Evolutionary conservation across 1,140 invertebrate genomes (phyloP).

Genomic region (Protaetia brevitarsis): DNA sequence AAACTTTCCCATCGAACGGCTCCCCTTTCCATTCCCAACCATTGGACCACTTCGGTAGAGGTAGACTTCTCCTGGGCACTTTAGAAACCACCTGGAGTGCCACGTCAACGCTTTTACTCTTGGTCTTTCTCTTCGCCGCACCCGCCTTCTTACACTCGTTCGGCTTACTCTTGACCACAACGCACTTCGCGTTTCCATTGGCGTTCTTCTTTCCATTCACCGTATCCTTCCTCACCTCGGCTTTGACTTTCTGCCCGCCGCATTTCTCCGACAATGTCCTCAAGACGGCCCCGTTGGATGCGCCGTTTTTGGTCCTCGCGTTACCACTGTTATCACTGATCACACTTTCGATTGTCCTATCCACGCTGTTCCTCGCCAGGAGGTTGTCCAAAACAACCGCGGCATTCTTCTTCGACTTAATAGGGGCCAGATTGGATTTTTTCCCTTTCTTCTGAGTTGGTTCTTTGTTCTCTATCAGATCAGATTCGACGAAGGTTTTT

Average conservation of each 20-base stretch:
- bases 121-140: conserved; percentile 29
- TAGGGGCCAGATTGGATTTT: conserved; percentile 36
- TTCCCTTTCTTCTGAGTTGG: conserved; percentile 30
- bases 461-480: conserved; percentile 41
- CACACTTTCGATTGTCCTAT: conserved; percentile 50
- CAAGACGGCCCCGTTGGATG: not conserved
- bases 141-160: conserved; percentile 25
- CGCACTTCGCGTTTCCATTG: conserved; percentile 29
- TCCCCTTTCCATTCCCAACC: conserved; percentile 90
- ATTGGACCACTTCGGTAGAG: conserved; percentile 79
- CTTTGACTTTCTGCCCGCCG: conserved; percentile 32
- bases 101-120: conserved; percentile 49
- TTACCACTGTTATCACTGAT: conserved; percentile 38
- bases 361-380: conserved; percentile 56
- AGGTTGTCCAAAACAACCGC: conserved; percentile 52
- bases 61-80: conserved; percentile 47
- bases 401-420: conserved; percentile 49
- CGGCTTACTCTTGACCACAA: conserved; percentile 12
- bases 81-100: conserved; percentile 47
- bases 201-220: not conserved
- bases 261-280: conserved; percentile 6
- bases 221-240: conserved; percentile 52
- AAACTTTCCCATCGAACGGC: conserved; percentile 78
- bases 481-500: conserved; percentile 32
- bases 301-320: conserved; percentile 7